phyloP scores from a whole-genome alignment of 2,888 invertebrate genomes.

The Morpho achilles region DNA sequence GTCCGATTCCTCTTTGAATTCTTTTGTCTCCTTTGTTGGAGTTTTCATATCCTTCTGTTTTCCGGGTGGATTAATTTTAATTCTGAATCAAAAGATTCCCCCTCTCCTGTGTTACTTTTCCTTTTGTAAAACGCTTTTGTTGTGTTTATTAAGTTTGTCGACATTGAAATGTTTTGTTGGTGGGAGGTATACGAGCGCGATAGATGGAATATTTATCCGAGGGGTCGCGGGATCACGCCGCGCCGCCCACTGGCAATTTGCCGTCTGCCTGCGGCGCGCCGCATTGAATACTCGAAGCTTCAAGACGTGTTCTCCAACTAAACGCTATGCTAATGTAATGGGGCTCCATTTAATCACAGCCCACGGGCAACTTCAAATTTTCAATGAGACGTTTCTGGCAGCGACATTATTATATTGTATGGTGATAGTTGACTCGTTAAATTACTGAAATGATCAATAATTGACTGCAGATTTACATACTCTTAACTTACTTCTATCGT shows the following conservation, averaged over 20 bases:
- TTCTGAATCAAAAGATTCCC: conserved; percentile 55
- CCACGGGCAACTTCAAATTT: conserved; percentile 70
- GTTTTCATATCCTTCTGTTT: conserved; percentile 70
- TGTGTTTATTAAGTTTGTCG: conserved; percentile 29
- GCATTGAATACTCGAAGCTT: conserved; percentile 41
- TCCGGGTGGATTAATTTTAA: conserved; percentile 70
- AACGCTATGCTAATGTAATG: conserved; percentile 77
- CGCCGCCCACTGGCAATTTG: conserved; percentile 72
- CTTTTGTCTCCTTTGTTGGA: conserved; percentile 61
- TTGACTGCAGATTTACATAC: too few relatives aligned
- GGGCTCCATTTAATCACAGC: conserved; percentile 70
- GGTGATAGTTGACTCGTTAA: conserved; percentile 10
- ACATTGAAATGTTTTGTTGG: conserved; percentile 33
- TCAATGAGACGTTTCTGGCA: conserved; percentile 67
- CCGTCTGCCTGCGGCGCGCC: conserved; percentile 54
- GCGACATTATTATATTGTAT: conserved; percentile 48
- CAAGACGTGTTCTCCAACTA: conserved; percentile 65
- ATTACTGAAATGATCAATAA: conserved; percentile 1
- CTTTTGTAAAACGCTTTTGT: conserved; percentile 29
- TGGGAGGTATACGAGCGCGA: conserved; percentile 31
- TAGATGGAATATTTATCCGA: conserved; percentile 62
- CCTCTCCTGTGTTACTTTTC: conserved; percentile 32
- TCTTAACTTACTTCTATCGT: too few relatives aligned
- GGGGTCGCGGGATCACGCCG: conserved; percentile 67
- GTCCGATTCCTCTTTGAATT: conserved; percentile 55